Evolutionary conservation across 1,140 invertebrate species (phyloP).

Genomic region (Danaus plexippus): DNA sequence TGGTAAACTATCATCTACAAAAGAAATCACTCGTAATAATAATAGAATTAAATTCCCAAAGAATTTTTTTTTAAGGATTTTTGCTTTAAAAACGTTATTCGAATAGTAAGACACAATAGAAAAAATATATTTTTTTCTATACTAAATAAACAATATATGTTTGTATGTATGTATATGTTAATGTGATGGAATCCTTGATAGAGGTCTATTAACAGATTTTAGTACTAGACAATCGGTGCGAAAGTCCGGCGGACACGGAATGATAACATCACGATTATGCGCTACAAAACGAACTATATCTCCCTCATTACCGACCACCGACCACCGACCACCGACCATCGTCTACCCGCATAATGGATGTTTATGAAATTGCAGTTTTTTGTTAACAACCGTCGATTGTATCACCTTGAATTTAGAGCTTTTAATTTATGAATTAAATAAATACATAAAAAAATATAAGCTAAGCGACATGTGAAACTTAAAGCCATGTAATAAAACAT

Average conservation of each 20-base stretch:
- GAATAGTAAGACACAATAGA: no score
- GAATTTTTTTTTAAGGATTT: constrained; percentile 5
- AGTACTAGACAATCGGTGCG: constrained; percentile 25
- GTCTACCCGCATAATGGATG: constrained; percentile 46
- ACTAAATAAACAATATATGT: no score
- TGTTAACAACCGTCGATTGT: constrained; percentile 17
- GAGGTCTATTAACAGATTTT: no score
- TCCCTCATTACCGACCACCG: constrained; percentile 45
- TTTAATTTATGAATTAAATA: background rate
- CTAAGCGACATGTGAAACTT: no score
- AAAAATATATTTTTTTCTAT: no score
- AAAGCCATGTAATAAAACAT: no score
- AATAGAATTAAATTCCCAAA: no score
- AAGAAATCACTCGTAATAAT: no score
- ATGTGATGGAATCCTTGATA: no score
- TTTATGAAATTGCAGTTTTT: constrained; percentile 33
- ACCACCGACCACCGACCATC: constrained; percentile 7
- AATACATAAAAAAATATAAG: no score
- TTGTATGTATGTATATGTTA: no score
- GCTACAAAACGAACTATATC: constrained; percentile 64
- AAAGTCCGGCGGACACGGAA: constrained; percentile 27
- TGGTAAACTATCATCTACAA: no score
- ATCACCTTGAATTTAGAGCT: constrained; percentile 15
- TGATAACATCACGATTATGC: constrained; percentile 63
- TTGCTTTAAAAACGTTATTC: background rate